Conservation (phyloP, 2,888 invertebrate species). For the Sarcophaga variegata region DNA sequence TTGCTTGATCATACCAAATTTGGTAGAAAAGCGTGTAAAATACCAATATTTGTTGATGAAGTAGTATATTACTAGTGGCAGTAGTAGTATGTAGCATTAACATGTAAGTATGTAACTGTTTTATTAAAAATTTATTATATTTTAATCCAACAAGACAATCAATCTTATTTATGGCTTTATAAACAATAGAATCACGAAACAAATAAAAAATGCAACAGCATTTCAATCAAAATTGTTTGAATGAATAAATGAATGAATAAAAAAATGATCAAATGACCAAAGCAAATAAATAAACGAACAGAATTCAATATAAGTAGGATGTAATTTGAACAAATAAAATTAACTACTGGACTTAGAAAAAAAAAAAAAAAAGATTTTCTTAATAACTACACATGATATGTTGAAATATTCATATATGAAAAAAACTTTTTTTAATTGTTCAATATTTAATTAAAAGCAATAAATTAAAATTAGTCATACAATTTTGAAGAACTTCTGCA, state of each 20-base stretch:
- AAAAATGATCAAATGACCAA: neutral
- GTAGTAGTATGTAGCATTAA: neutral
- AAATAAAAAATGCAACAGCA: neutral
- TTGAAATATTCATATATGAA: no score
- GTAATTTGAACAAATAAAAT: slow-evolving; percentile 21
- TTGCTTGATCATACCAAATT: slow-evolving; percentile 57
- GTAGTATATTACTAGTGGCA: neutral
- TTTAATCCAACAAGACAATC: slow-evolving; percentile 38
- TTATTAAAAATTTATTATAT: slow-evolving; percentile 47
- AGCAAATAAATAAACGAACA: no score
- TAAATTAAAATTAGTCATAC: no score
- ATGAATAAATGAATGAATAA: neutral
- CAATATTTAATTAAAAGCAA: no score
- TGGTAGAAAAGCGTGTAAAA: slow-evolving; percentile 67
- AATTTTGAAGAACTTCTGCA: no score
- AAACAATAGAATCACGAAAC: slow-evolving; percentile 55
- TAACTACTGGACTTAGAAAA: slow-evolving; percentile 1
- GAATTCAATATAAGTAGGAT: slow-evolving; percentile 20
- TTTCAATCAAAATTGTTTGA: neutral
- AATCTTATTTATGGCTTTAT: neutral
- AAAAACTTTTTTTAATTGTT: no score
- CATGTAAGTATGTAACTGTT: slow-evolving; percentile 41
- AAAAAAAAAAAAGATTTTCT: no score
- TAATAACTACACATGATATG: no score
- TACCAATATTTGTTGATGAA: slow-evolving; percentile 41